Evolutionary conservation across 2,113 vertebrate genomes (phyloP).

Genomic region (Talpa occidentalis): DNA sequence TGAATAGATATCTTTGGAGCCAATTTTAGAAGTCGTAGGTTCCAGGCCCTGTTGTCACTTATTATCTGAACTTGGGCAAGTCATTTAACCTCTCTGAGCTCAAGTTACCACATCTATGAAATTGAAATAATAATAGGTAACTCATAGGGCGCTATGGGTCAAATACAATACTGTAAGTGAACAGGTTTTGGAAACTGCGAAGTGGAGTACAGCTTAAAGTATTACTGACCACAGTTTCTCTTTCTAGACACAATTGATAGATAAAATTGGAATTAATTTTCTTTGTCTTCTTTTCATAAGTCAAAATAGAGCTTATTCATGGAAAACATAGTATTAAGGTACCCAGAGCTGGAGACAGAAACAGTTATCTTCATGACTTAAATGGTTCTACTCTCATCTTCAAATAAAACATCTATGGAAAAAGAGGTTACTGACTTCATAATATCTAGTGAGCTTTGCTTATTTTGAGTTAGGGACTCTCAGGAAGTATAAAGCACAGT

Average conservation of each 20-base stretch:
- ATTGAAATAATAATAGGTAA: constrained; percentile 76
- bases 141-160: constrained; percentile 61
- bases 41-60: constrained; percentile 69
- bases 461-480: not conserved
- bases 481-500: not conserved
- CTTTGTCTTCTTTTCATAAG: not conserved
- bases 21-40: constrained; percentile 76
- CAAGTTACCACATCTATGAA: constrained; percentile 66
- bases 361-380: not conserved
- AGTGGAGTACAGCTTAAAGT: constrained; percentile 34
- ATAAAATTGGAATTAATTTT: constrained; percentile 15
- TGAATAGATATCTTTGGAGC: constrained; percentile 75
- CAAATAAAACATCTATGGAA: not conserved
- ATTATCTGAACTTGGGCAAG: constrained; percentile 73
- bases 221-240: not conserved
- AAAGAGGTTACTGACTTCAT: not conserved
- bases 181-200: constrained; percentile 2
- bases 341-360: not conserved
- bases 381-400: not conserved
- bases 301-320: not conserved
- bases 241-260: not conserved
- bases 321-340: not conserved
- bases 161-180: constrained; percentile 63
- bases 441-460: not conserved
- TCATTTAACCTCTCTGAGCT: constrained; percentile 74